Percentiles rank a stretch among this genome's conserved stretches.
phyloP scores from a whole-genome alignment of 2,797 vertebrate species.

The Enteromius anoplus region DNA sequence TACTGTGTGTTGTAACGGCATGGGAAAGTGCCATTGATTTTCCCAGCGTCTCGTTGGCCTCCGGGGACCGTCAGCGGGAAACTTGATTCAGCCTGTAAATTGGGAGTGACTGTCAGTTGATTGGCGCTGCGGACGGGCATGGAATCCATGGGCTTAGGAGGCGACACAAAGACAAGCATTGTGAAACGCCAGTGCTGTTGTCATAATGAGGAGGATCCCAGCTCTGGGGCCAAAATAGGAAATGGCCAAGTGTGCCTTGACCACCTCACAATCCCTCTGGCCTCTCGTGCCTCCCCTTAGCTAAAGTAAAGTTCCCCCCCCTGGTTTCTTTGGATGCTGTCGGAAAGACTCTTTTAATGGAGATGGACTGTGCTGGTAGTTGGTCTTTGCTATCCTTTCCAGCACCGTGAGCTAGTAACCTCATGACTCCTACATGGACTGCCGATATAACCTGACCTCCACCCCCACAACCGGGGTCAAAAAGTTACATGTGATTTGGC shows the following conservation, averaged over 20 bases:
- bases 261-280: slow-evolving; percentile 21
- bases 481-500: background rate
- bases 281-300: slow-evolving; percentile 26
- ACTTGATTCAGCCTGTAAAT: slow-evolving; percentile 44
- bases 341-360: slow-evolving; percentile 1
- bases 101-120: slow-evolving; percentile 34
- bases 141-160: slow-evolving; percentile 37
- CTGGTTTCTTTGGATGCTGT: slow-evolving; percentile 12
- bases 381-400: background rate
- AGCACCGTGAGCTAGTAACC: background rate
- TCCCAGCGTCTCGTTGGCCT: slow-evolving; percentile 42
- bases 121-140: slow-evolving; percentile 18
- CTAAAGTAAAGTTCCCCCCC: slow-evolving; percentile 25
- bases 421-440: background rate
- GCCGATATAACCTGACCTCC: background rate
- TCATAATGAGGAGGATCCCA: slow-evolving; percentile 43
- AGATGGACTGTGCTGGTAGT: background rate
- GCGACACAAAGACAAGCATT: slow-evolving; percentile 50
- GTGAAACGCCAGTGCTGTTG: slow-evolving; percentile 26
- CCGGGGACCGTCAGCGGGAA: slow-evolving; percentile 36
- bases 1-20: slow-evolving; percentile 31
- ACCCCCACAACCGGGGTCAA: background rate
- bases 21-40: slow-evolving; percentile 40
- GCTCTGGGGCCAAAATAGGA: slow-evolving; percentile 30
- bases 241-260: slow-evolving; percentile 41